Percentiles rank a stretch among this genome's conserved stretches.
Conservation (phyloP, 2,797 vertebrate genomes). For the Eurystomus glaucurus region DNA sequence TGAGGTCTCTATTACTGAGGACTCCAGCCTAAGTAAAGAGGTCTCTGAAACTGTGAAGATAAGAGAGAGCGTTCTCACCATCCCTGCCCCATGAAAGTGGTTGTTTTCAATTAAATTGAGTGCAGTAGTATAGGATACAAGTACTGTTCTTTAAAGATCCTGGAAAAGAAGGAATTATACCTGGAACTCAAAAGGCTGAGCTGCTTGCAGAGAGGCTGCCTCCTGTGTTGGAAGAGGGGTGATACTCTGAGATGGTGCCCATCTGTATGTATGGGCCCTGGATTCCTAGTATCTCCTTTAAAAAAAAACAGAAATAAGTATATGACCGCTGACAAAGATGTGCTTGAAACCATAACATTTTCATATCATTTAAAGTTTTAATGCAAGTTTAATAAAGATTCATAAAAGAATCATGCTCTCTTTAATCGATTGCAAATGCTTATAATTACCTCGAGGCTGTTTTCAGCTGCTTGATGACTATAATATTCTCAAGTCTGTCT, state of each 20-base stretch:
- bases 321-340: not conserved
- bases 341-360: constrained; percentile 29
- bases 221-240: not conserved
- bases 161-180: not conserved
- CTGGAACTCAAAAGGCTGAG: not conserved
- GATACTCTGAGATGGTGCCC: not conserved
- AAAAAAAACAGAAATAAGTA: not conserved
- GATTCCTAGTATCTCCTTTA: not conserved
- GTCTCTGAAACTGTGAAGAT: not conserved
- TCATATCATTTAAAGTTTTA: constrained; percentile 49
- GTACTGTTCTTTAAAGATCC: not conserved
- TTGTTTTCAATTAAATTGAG: not conserved
- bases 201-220: not conserved
- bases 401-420: constrained; percentile 74
- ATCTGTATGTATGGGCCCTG: accelerated
- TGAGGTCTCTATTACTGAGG: not conserved
- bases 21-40: not conserved
- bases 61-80: not conserved
- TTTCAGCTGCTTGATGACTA: constrained; percentile 79
- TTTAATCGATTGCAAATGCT: constrained; percentile 80
- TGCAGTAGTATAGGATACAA: not conserved
- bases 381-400: constrained; percentile 71
- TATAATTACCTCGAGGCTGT: constrained; percentile 77
- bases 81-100: not conserved
- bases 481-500: constrained; percentile 77